These are phyloP conservation scores for Genyomyrus donnyi DNA, from an alignment of 2,113 vertebrate species.

Conservation along the genomic window DNA sequence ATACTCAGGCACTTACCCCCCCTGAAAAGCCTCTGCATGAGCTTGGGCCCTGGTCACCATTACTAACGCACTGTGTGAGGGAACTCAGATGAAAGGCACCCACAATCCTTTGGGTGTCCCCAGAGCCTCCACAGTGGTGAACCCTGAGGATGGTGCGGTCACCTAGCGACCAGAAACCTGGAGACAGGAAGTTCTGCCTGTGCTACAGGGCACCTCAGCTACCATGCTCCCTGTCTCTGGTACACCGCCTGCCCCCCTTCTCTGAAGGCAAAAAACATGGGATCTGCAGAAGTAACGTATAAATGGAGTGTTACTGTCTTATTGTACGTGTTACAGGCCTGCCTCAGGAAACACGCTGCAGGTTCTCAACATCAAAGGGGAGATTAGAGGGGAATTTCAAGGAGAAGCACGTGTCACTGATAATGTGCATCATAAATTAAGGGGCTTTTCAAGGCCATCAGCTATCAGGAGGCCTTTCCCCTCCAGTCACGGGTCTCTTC, in stretches of 20 bases:
- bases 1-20: background rate
- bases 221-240: background rate
- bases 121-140: background rate
- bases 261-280: background rate
- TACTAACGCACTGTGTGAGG: background rate
- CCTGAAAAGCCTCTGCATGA: background rate
- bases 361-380: background rate
- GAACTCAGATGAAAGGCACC: background rate
- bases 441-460: background rate
- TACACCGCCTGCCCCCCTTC: background rate
- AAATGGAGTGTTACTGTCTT: background rate
- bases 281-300: background rate
- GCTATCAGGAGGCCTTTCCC: background rate
- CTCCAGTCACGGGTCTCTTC: background rate
- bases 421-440: background rate
- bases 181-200: background rate
- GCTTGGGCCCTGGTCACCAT: background rate
- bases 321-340: background rate
- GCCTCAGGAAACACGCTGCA: background rate
- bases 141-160: background rate
- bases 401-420: background rate
- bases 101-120: background rate
- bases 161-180: background rate
- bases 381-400: background rate
- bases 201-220: background rate